phyloP scores from a whole-genome alignment of 1,140 invertebrate species.

The Diabrotica undecimpunctata region DNA sequence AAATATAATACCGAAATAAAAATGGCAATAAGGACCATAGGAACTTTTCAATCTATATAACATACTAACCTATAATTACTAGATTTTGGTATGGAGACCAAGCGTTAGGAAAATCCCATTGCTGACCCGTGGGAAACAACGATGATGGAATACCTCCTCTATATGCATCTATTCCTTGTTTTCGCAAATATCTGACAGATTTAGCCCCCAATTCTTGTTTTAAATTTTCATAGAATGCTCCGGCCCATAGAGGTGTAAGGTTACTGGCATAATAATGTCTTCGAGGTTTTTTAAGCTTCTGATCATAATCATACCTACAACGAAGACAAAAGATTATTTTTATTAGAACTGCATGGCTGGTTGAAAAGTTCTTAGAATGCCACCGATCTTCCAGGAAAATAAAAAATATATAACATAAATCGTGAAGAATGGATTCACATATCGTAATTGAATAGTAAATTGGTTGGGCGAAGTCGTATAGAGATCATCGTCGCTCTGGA shows the following conservation, averaged over 20 bases:
- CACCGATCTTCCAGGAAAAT: too few species aligned
- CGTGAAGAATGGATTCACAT: too few species aligned
- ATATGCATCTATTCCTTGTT: conserved; percentile 50
- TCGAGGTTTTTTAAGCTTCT: conserved; percentile 40
- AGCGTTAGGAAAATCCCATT: conserved; percentile 88
- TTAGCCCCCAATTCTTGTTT: conserved; percentile 41
- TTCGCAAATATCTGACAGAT: conserved; percentile 54
- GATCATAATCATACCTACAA: conserved; percentile 63
- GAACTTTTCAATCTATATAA: too few species aligned
- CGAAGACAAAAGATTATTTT: not conserved
- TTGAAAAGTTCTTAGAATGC: too few species aligned
- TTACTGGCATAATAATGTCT: conserved; percentile 65
- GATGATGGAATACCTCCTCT: conserved; percentile 72
- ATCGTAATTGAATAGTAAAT: too few species aligned
- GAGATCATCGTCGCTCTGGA: too few species aligned
- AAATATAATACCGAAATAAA: too few species aligned
- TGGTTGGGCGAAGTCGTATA: too few species aligned
- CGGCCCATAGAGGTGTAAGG: conserved; percentile 66
- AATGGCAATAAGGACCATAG: too few species aligned
- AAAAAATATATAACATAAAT: too few species aligned
- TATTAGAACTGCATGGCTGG: too few species aligned
- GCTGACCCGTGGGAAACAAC: conserved; percentile 64
- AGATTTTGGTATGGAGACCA: conserved; percentile 83
- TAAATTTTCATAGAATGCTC: conserved; percentile 31
- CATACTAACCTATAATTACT: conserved; percentile 35